Percentiles rank a stretch among this genome's conserved stretches.
phyloP scores from a whole-genome alignment of 2,797 vertebrate species.

The Enoplosus armatus region DNA sequence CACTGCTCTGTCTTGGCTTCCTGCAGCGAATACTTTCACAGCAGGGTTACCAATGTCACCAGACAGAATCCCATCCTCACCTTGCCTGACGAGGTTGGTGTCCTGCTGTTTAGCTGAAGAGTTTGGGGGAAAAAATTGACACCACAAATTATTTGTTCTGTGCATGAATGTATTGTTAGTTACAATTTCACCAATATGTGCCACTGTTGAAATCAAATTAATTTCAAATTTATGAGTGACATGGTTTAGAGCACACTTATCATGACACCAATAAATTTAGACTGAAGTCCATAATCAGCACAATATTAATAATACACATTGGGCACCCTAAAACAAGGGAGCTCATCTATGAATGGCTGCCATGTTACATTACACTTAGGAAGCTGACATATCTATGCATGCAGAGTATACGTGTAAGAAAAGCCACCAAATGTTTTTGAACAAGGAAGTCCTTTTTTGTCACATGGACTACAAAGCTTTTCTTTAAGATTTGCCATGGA shows the following conservation, averaged over 20 bases:
- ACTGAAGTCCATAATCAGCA: not conserved
- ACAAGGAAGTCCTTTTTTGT: not conserved
- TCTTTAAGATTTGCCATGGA: not conserved
- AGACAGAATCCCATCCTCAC: slow-evolving; percentile 87
- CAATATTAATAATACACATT: not conserved
- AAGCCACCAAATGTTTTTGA: not conserved
- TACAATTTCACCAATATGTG: not conserved
- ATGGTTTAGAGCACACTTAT: not conserved
- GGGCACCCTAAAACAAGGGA: not conserved
- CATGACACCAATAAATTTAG: not conserved
- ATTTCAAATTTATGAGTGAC: not conserved
- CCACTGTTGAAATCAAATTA: not conserved
- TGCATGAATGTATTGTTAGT: slow-evolving; percentile 10
- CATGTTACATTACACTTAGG: not conserved
- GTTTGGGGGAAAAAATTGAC: not conserved
- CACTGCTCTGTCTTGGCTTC: slow-evolving; percentile 94
- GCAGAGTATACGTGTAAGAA: not conserved
- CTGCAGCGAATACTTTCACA: slow-evolving; percentile 93
- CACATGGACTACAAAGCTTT: not conserved
- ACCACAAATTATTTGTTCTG: not conserved
- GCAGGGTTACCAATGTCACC: slow-evolving; percentile 83
- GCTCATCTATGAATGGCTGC: not conserved
- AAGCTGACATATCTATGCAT: not conserved
- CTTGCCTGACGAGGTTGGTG: slow-evolving; percentile 93
- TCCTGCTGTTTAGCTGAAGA: not conserved